These are phyloP conservation scores for Antennarius striatus DNA, from an alignment of 2,113 vertebrate species.

Conservation along the genomic window DNA sequence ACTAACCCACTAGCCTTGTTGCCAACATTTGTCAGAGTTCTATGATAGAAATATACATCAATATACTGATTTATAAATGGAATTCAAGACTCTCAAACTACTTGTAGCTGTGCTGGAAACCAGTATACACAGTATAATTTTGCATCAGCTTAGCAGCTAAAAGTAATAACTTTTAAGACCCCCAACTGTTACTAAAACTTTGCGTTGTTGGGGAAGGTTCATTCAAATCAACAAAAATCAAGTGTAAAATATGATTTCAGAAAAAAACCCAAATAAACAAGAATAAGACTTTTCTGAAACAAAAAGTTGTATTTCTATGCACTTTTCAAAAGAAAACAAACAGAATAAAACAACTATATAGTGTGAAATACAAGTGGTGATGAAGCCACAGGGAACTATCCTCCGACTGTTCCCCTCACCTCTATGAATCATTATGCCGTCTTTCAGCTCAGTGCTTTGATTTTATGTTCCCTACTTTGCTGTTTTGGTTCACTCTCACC, in stretches of 20 bases:
- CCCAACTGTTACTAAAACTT: background rate
- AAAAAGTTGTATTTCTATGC: background rate
- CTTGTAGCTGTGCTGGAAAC: no score
- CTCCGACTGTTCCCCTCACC: background rate
- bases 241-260: no score
- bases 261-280: no score
- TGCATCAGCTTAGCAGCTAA: background rate
- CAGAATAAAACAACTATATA: no score
- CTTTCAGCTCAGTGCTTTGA: background rate
- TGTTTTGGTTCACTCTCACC: background rate
- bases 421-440: background rate
- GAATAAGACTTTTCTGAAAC: no score
- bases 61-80: background rate
- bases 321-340: background rate
- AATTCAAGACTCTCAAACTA: no score
- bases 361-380: background rate
- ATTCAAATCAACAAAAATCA: background rate
- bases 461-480: background rate
- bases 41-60: background rate
- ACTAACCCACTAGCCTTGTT: constrained; percentile 10
- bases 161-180: background rate
- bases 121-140: no score
- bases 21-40: constrained; percentile 22
- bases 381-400: background rate
- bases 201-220: background rate